phyloP scores from a whole-genome alignment of 2,888 invertebrate genomes.

The Drosophila austrosaltans region DNA sequence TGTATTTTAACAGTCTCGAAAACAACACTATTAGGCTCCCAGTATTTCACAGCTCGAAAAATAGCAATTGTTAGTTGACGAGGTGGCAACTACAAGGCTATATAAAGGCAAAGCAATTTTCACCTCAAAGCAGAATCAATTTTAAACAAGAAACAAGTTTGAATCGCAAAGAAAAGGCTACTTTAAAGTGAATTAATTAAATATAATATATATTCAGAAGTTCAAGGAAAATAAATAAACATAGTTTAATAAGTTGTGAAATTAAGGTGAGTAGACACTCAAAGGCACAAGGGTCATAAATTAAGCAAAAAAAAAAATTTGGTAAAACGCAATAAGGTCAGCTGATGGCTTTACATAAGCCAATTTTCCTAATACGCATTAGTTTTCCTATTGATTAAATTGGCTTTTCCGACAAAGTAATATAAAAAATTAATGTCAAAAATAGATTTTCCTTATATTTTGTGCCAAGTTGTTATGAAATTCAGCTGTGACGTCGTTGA shows the following conservation, averaged over 20 bases:
- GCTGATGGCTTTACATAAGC: neutral
- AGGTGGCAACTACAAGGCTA: neutral
- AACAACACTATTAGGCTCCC: no score
- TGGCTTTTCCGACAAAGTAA: neutral
- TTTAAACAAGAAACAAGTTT: neutral
- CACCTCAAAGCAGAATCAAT: neutral
- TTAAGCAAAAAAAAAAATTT: neutral
- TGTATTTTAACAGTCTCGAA: no score
- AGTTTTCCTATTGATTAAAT: neutral
- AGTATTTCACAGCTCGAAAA: no score
- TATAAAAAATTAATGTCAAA: neutral
- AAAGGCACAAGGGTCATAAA: neutral
- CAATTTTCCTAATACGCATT: constrained; percentile 1
- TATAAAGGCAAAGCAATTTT: no score
- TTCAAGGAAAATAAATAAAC: neutral
- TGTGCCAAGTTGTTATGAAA: constrained; percentile 50
- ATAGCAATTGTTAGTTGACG: no score
- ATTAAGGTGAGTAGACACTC: neutral
- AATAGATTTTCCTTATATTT: constrained; percentile 8
- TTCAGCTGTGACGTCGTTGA: constrained; percentile 41
- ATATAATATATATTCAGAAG: neutral
- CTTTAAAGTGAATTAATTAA: neutral
- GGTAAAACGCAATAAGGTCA: neutral
- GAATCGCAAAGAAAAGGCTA: neutral
- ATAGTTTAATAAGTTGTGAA: neutral